Base-by-base conservation (phyloP, 2,888 invertebrate species). In the Rotaria socialis region DNA sequence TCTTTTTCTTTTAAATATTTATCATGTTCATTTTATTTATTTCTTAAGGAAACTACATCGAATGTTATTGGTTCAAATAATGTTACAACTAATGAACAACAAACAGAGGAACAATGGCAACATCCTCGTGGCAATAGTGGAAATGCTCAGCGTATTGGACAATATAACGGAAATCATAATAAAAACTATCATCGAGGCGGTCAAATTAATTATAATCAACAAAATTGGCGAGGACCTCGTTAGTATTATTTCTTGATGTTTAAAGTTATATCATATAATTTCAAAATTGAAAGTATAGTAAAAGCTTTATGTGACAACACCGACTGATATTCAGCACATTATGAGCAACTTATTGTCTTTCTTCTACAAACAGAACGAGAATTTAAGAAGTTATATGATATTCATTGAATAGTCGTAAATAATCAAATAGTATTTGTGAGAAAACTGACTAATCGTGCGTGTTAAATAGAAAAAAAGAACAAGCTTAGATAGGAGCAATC, bases 171-270 rank as follows among this genome's bases (percentile, higher is more conserved):
- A 67, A 67, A 2, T 67, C 14, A 5, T n/a, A 35, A 67, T 7
- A 67, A 14, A 41, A 67, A 67, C 16, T 35, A 35, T 67, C 14
- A 19, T 67, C 67, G 67, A 19, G 67, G 67, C 7, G 41, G 16
- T 6, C 27, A 16, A 41, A 11, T 16, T 67, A 35, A 67, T 67
- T 67, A 67, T 7, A 67, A 35, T 67, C 27, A 27, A 67, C 67
- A 67, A 41, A 35, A 67, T 27, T 67, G 67, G 67, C 35, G 67
- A 67, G 67, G 67, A 67, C 67, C 35, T 35, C 67, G 67, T 67
- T 19, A 27, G 67, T 67, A 11, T 52, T 16, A 35, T 22, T 55
- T 6, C 22, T 55, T 55, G 19, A 55, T 55, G 1, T 55, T 55
- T 5, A 55, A 16, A 55, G 8, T 55, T 55, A 55, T 55, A 0